Evolutionary conservation across 2,888 invertebrate genomes (phyloP), one percentile per base, ranked within the genome.

Genomic region (Eledone cirrhosa): DNA sequence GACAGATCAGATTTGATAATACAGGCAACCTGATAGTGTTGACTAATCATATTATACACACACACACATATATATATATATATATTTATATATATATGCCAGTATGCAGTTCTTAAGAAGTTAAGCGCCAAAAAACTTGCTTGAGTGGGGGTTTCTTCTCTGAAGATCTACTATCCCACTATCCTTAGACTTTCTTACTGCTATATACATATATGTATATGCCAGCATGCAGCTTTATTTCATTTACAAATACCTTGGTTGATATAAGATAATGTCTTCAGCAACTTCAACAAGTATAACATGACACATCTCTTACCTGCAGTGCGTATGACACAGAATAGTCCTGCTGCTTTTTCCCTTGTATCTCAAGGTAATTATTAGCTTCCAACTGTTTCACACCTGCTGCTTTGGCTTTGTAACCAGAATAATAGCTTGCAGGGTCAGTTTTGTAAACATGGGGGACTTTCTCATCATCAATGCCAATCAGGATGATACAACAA

Each of bases 401-500:
- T 47, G 97, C 97, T 22, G 97, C 94, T 80, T 96, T 95, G 0
- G 98, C 99, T 88, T 94, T 93, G 92, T 97, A 98, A 2, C 98
- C 98, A 91, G 98, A 98, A 91, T 95, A 99, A 92, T 99, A 99
- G 41, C 99, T 99, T 7, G 99, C 99, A 11, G 99, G 99, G 92
- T 99, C 99, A 0, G 99, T 95, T 92, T 99, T 99, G 92, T 95
- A 99, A 80, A 99, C 95, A 86, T 95, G 94, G 0, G 99, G 96
- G 0, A 97, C 91, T 88, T 95, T 95, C 81, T 92, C 92, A 89
- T 98, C 98, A 90, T 99, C 98, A 87, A 95, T 96, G 0, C 96
- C 95, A 85, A 99, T 95, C 87, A 99, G 91, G 90, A 98, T 95
- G 97, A 99, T 98, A 79, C 89, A 53, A 22, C 2, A 4, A 1